Percentiles rank a stretch among this genome's conserved stretches.
Evolutionary conservation across 37 sponge, comb jelly and placozoan genomes (phyloP).

Genomic region (Ephydatia muelleri): DNA sequence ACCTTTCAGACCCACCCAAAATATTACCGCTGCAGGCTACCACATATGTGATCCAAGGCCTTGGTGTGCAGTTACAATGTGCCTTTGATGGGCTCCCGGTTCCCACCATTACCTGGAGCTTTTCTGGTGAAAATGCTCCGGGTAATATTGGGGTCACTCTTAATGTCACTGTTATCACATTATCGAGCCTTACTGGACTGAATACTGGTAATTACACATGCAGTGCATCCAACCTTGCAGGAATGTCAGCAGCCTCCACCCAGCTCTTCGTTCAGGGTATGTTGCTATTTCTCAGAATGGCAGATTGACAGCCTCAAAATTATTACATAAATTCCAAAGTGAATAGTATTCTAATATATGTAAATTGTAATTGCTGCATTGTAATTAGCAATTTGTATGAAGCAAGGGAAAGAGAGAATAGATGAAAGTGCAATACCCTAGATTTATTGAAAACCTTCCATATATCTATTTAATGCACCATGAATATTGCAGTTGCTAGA

Average conservation of each 20-base stretch:
- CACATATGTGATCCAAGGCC: neutral
- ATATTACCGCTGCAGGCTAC: neutral
- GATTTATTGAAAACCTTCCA: too few species aligned
- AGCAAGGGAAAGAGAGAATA: too few species aligned
- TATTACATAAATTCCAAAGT: too few species aligned
- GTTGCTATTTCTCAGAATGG: too few species aligned
- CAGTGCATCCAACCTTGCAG: neutral
- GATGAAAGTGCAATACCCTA: too few species aligned
- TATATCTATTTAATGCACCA: too few species aligned
- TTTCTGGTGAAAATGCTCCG: slow-evolving; percentile 6
- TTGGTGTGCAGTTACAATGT: slow-evolving; percentile 9
- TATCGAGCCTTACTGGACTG: neutral
- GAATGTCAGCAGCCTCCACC: neutral
- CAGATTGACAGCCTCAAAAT: too few species aligned
- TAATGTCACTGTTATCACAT: neutral
- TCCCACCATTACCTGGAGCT: slow-evolving; percentile 30
- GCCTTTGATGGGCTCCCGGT: slow-evolving; percentile 30
- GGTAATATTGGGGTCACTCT: neutral
- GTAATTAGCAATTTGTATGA: too few species aligned
- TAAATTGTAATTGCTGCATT: too few species aligned
- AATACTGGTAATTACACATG: neutral
- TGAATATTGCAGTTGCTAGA: too few species aligned
- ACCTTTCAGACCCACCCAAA: neutral
- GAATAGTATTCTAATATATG: too few species aligned
- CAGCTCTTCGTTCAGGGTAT: neutral